Evolutionary conservation across 92 coral and sea anemone genomes (phyloP), one percentile per base, ranked within the genome.

Genomic region (Epizoanthus ramosus): DNA sequence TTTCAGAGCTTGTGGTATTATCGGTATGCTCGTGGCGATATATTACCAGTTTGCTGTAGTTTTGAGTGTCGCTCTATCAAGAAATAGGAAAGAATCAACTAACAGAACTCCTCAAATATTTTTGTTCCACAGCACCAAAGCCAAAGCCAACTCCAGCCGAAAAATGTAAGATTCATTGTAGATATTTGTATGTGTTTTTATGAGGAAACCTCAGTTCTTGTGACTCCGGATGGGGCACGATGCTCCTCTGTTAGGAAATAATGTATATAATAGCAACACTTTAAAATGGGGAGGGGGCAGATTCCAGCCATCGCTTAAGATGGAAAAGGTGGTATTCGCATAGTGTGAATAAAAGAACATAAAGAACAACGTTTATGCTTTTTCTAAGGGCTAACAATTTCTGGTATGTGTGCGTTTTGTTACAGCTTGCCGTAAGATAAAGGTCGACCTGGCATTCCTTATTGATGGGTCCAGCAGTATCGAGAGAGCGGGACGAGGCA

Each of bases 401-500:
- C 54, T 50, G 54, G 54, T 50, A 50, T 50, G 6, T 47, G 57
- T 72, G 28, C 31, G 13, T 53, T 50, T 15, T 39, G 5, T 60
- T 76, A 6, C 14, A 76, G 81, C 33, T 19, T 76, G 81, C 63
- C 56, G 81, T 1, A 76, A 76, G 35, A 76, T 76, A 12, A 28
- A 9, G 5, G 70, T 76, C n/a, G 81, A 76, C 31, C 59, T 76
- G 2, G 81, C 50, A 3, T 37, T 61, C 33, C 56, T 76, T 12
- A 76, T 76, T n/a, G 81, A 76, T 22, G 69, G 57, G 24, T 76
- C 81, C 0, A 25, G 69, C 13, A 76, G 81, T 28, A 60, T 76
- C 23, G 68, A 76, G 33, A 39, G 70, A 41, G 35, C 68, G 13
- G 10, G 57, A 5, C 65, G 56, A 76, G 81, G 81, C 41, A 76